Evolutionary conservation across 1,140 invertebrate species (phyloP).

Genomic region (Homalodisca vitripennis): DNA sequence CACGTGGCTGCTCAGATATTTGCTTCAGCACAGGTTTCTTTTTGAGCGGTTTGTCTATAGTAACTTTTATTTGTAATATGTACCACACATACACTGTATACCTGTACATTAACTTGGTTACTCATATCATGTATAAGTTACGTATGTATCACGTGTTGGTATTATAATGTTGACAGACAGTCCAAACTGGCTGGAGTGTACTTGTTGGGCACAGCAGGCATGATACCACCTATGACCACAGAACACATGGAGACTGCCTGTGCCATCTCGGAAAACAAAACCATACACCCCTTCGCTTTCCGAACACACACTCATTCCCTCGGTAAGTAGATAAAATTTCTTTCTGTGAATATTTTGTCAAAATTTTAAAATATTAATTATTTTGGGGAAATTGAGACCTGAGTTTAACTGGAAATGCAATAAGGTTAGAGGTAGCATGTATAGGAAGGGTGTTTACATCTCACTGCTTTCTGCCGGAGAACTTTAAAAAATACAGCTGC

Average conservation of each 20-base stretch:
- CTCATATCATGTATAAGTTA: neutral
- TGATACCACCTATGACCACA: conserved; percentile 64
- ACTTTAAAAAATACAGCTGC: too few species aligned
- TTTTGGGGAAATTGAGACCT: too few species aligned
- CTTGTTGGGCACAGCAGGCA: conserved; percentile 78
- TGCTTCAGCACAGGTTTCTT: too few species aligned
- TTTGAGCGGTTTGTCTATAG: too few species aligned
- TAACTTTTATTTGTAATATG: neutral
- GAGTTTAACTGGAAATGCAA: too few species aligned
- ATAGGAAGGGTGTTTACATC: too few species aligned
- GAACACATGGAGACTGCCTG: conserved; percentile 91
- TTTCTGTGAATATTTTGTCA: too few species aligned
- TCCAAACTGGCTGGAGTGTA: conserved; percentile 84
- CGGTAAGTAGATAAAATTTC: conserved; percentile 60
- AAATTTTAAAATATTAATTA: too few species aligned
- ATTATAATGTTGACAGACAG: conserved; percentile 50
- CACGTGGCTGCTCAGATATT: too few species aligned
- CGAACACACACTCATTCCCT: conserved; percentile 90
- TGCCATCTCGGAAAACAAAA: conserved; percentile 75
- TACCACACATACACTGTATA: neutral
- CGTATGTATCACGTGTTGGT: neutral
- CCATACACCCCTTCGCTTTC: conserved; percentile 93
- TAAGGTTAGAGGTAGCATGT: too few species aligned
- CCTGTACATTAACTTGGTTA: neutral
- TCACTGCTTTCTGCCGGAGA: too few species aligned